Evolutionary conservation across 2,797 vertebrate species (phyloP), one percentile per base, ranked within the genome.

Genomic region (Coilia nasus): DNA sequence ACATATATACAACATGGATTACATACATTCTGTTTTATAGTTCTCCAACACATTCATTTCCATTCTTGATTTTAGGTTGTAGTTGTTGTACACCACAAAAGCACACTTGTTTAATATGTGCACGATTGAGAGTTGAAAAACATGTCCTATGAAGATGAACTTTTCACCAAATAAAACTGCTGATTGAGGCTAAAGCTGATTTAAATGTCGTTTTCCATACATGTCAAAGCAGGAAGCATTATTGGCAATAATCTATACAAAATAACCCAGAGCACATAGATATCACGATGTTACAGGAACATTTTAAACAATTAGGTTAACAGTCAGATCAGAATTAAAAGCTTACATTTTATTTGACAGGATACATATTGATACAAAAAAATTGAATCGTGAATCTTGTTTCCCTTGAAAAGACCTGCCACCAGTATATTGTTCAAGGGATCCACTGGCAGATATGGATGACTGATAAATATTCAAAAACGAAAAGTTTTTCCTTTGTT

Each of bases 291-390:
- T 28, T 28, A 64, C 62, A 28, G 62, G 12, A 15, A 28, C 3
- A 31, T 67, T 15, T 71, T 35, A 78, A 75, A 4, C 44, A 47
- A 81, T 46, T 10, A 75, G 14, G 14, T 19, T 15, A 57, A 71
- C 41, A 84, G 11, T 12, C 0, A 57, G 5, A 83, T 35, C 14
- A 17, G 28, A 35, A 75, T 75, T 75, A 75, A 94, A 94, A 95
- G 93, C 92, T 92, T 94, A 93, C 89, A 93, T 88, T 95, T 95
- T 95, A 95, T 95, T 94, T 91, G 89, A 91, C 89, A 90, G 90
- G 91, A 92, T 90, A 92, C 92, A 91, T 90, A 90, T 91, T 93
- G 91, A 90, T 96, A 96, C 93, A 96, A 95, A 95, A 95, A 95
- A 93, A 93, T 92, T 93, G 90, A 93, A 92, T 75, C 90, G 89